These are phyloP conservation scores for Bombyx mandarina DNA, from an alignment of 1,140 invertebrate species.

Conservation along the genomic window DNA sequence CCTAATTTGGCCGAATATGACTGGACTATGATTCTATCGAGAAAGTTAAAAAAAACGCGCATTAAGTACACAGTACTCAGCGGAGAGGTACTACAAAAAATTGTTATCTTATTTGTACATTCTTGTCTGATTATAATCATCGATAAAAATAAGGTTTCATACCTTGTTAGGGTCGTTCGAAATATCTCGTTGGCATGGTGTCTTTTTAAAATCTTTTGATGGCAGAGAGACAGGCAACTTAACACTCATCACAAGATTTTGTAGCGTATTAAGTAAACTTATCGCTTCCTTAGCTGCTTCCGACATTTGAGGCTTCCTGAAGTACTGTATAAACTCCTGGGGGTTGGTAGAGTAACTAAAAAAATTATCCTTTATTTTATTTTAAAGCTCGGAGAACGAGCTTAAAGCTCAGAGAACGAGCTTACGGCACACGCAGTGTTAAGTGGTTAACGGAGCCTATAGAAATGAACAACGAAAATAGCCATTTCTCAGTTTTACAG, in stretches of 20 bases:
- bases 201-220: slow-evolving; percentile 18
- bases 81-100: no score
- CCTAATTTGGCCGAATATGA: no score
- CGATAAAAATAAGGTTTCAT: slow-evolving; percentile 4
- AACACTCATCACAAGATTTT: slow-evolving; percentile 17
- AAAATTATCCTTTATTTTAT: slow-evolving; percentile 17
- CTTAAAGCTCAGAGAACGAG: no score
- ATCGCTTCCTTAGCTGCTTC: slow-evolving; percentile 19
- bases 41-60: no score
- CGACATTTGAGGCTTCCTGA: slow-evolving; percentile 8
- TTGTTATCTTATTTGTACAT: background rate
- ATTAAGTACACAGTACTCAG: no score
- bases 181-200: slow-evolving; percentile 35
- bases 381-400: no score
- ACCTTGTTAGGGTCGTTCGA: slow-evolving; percentile 37
- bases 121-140: background rate
- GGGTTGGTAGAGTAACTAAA: slow-evolving; percentile 77
- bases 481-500: no score
- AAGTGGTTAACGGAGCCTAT: no score
- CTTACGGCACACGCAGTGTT: no score
- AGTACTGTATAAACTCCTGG: slow-evolving; percentile 54
- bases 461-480: no score
- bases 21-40: no score
- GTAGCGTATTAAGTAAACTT: slow-evolving; percentile 18
- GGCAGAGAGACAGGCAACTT: slow-evolving; percentile 20